Evolutionary conservation across 2,888 invertebrate genomes (phyloP).

Genomic region (Tipula confusa): DNA sequence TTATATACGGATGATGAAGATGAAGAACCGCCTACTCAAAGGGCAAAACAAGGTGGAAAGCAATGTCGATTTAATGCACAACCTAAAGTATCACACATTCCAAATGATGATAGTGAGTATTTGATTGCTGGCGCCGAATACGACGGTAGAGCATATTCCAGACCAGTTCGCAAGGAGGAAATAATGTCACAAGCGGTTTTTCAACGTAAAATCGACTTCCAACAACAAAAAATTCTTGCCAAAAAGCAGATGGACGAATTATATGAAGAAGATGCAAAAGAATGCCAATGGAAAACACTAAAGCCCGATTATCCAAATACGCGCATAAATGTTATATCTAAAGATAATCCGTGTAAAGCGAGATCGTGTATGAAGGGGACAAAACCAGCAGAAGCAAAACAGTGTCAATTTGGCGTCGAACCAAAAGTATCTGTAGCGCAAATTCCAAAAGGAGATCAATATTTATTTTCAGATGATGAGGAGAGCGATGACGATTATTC

Average conservation of each 20-base stretch:
- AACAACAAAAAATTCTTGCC: not conserved
- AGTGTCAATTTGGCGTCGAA: not conserved
- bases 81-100: too few species aligned
- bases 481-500: too few species aligned
- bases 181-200: not conserved
- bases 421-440: not conserved
- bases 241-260: not conserved
- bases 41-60: too few species aligned
- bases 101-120: too few species aligned
- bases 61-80: too few species aligned
- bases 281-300: not conserved
- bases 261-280: not conserved
- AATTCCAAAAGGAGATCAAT: not conserved
- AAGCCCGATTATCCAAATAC: not conserved
- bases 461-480: not conserved
- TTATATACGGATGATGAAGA: too few species aligned
- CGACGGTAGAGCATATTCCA: accelerated
- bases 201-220: not conserved
- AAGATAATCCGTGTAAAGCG: not conserved
- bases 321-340: not conserved
- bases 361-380: not conserved
- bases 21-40: too few species aligned
- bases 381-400: not conserved
- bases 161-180: not conserved
- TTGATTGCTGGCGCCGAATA: not conserved